Evolutionary conservation across 2,113 vertebrate species (phyloP).

Genomic region (Gracilinanus agilis): DNA sequence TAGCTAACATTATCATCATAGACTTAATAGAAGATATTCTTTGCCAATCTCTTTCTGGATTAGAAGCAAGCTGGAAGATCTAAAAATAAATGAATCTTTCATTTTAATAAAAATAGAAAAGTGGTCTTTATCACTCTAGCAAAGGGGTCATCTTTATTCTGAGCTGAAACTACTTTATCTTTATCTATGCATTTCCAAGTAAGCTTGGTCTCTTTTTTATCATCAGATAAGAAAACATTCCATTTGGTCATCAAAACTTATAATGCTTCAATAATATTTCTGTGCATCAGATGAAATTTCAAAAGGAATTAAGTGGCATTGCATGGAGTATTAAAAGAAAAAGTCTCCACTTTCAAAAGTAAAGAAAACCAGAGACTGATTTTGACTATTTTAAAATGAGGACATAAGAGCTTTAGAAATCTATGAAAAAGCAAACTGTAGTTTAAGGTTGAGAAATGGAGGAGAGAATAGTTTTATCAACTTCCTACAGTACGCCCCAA

Average conservation of each 20-base stretch:
- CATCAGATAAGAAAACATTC: constrained; percentile 25
- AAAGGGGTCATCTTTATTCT: not conserved
- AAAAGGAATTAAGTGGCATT: constrained; percentile 27
- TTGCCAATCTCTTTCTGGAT: not conserved
- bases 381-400: not conserved
- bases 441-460: not conserved
- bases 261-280: constrained; percentile 38
- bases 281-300: constrained; percentile 44
- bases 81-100: not conserved
- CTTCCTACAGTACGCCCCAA: not conserved
- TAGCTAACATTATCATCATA: not conserved
- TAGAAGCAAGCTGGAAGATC: not conserved
- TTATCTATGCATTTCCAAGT: constrained; percentile 49
- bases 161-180: constrained; percentile 17
- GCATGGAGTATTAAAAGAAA: constrained; percentile 22
- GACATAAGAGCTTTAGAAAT: not conserved
- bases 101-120: not conserved
- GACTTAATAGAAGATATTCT: not conserved
- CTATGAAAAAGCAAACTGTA: not conserved
- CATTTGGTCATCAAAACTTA: constrained; percentile 61
- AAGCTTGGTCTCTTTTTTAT: constrained; percentile 35
- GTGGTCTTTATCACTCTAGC: not conserved
- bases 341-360: not conserved
- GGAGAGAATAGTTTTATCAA: not conserved
- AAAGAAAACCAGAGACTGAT: not conserved